Evolutionary conservation across 2,888 invertebrate genomes (phyloP).

Genomic region (Eledone cirrhosa): DNA sequence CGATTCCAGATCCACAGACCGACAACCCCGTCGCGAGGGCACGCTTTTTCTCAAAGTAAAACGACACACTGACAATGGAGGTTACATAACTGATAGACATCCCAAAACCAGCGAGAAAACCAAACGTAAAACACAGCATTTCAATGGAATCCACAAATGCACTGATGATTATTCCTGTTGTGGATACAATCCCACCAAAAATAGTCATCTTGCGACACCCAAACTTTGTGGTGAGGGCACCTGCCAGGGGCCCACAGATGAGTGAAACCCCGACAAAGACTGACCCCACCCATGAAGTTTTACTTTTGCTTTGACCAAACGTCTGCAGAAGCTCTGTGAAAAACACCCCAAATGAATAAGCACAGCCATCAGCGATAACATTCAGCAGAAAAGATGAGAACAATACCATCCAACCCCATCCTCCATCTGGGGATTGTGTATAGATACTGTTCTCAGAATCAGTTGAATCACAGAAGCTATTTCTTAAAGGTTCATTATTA

Average conservation of each 20-base stretch:
- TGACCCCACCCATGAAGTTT: conserved; percentile 90
- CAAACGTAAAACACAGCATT: conserved; percentile 63
- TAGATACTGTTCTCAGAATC: conserved; percentile 41
- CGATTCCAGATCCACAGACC: conserved; percentile 65
- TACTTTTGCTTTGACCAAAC: conserved; percentile 84
- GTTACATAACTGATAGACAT: conserved; percentile 65
- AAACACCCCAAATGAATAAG: conserved; percentile 90
- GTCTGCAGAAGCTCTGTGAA: conserved; percentile 85
- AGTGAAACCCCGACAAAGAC: conserved; percentile 92
- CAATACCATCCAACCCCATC: conserved; percentile 94
- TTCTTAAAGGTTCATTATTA: conserved; percentile 22
- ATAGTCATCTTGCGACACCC: conserved; percentile 63
- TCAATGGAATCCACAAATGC: conserved; percentile 57
- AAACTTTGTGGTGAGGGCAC: conserved; percentile 62
- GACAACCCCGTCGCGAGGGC: conserved; percentile 66
- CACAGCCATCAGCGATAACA: conserved; percentile 90
- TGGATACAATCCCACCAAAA: conserved; percentile 60
- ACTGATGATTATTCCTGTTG: conserved; percentile 59
- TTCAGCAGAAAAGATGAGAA: conserved; percentile 88
- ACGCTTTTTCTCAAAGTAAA: conserved; percentile 66
- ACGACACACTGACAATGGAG: conserved; percentile 64
- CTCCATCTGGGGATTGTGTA: conserved; percentile 77
- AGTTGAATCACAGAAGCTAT: conserved; percentile 38
- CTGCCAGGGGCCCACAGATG: conserved; percentile 65
- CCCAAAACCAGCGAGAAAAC: conserved; percentile 63